Conservation (phyloP, 2,113 vertebrate species). For the Campylomormyrus numenius region DNA sequence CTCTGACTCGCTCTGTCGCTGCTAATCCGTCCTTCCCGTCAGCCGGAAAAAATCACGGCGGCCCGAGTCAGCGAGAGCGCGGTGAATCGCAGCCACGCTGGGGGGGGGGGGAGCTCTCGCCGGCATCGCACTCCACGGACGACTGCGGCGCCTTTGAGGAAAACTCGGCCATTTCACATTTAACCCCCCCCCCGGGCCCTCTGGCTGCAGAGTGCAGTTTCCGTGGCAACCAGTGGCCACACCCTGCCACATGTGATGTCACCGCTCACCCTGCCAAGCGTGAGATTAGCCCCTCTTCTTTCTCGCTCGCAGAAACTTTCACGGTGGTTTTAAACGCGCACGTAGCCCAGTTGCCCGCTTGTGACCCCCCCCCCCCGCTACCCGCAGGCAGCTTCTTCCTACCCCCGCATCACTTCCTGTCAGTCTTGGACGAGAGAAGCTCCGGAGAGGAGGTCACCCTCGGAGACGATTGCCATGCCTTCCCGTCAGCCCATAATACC, state of each 20-base stretch:
- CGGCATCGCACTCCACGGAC: not conserved
- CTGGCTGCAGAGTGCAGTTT: not conserved
- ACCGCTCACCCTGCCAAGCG: not conserved
- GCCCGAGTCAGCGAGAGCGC: not conserved
- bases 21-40: not conserved
- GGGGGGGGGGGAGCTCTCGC: not conserved
- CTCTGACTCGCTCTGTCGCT: not conserved
- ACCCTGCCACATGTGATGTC: slow-evolving; percentile 11
- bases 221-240: not conserved
- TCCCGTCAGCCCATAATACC: not conserved
- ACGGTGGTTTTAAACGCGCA: not conserved
- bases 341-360: not conserved
- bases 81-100: not conserved
- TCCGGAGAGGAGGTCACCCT: slow-evolving; percentile 28
- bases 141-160: not conserved
- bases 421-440: not conserved
- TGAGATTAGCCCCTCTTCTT: not conserved
- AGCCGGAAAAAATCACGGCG: not conserved
- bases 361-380: not conserved
- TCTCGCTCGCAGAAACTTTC: not conserved
- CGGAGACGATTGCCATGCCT: slow-evolving; percentile 34
- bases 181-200: not conserved
- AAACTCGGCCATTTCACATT: not conserved
- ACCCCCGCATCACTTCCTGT: slow-evolving; percentile 46
- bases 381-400: slow-evolving; percentile 44